These are phyloP conservation scores for Drosophila orosa DNA, from an alignment of 1,140 invertebrate genomes.

Conservation along the genomic window DNA sequence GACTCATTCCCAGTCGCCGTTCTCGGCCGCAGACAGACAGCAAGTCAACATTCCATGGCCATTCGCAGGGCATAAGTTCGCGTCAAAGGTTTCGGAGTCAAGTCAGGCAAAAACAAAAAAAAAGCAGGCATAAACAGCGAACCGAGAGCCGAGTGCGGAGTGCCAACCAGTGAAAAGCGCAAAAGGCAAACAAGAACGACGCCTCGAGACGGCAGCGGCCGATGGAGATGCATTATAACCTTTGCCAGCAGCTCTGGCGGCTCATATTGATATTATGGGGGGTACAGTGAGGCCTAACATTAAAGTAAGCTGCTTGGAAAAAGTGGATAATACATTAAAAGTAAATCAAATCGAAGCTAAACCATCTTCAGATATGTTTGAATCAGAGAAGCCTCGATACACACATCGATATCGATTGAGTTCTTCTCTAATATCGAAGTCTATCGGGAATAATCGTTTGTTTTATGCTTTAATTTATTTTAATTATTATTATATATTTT, in stretches of 20 bases:
- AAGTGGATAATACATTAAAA: not conserved
- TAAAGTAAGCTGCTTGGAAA: accelerated
- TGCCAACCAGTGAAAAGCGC: slow-evolving; percentile 61
- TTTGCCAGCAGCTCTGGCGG: slow-evolving; percentile 32
- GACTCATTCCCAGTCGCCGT: slow-evolving; percentile 54
- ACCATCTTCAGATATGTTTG: not conserved
- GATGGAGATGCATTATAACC: slow-evolving; percentile 70
- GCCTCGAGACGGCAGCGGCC: slow-evolving; percentile 43
- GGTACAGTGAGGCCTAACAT: slow-evolving; percentile 12
- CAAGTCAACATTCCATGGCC: slow-evolving; percentile 81
- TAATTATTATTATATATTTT: too few species aligned
- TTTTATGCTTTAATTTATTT: too few species aligned
- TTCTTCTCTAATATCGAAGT: not conserved
- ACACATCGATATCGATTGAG: not conserved
- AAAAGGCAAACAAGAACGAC: slow-evolving; percentile 60
- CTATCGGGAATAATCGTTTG: not conserved
- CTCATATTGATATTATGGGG: slow-evolving; percentile 70
- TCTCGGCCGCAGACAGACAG: slow-evolving; percentile 62
- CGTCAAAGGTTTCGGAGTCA: slow-evolving; percentile 77
- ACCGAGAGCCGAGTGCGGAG: slow-evolving; percentile 30
- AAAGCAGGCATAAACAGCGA: slow-evolving; percentile 24
- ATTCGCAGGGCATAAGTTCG: slow-evolving; percentile 82
- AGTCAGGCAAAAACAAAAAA: slow-evolving; percentile 41
- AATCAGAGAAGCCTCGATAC: not conserved
- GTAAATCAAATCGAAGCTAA: not conserved